These are phyloP conservation scores for Myotis pilosus DNA, from an alignment of 2,797 vertebrate genomes.

Conservation along the genomic window DNA sequence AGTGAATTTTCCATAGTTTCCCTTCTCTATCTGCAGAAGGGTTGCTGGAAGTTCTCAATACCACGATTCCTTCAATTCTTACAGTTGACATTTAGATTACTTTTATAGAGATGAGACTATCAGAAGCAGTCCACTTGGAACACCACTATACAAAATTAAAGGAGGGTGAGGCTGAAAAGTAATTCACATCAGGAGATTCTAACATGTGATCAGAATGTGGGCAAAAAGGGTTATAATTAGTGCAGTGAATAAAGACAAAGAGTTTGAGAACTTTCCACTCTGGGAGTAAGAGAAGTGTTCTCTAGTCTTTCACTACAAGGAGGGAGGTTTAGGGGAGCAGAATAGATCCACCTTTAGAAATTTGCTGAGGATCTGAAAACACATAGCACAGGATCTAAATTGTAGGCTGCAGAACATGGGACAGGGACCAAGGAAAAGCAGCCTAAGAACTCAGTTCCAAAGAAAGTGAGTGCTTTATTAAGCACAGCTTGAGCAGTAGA, in stretches of 20 bases:
- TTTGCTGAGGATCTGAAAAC: background rate
- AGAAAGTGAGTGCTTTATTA: background rate
- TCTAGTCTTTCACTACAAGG: background rate
- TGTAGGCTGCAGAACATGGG: background rate
- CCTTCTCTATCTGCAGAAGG: background rate
- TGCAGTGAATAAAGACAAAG: background rate
- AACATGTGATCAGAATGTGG: background rate
- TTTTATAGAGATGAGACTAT: background rate
- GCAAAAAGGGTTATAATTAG: background rate
- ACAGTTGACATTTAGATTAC: background rate
- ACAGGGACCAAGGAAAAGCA: background rate
- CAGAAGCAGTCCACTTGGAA: background rate
- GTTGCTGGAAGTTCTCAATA: background rate
- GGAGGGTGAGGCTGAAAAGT: background rate
- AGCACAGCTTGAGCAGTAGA: background rate
- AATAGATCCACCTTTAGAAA: background rate
- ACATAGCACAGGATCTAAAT: background rate
- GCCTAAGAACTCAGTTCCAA: background rate
- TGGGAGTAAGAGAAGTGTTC: background rate
- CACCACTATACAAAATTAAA: background rate
- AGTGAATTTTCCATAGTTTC: background rate
- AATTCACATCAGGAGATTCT: background rate
- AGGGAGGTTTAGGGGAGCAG: background rate
- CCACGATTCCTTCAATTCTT: background rate
- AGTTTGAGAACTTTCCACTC: background rate